Evolutionary conservation across 2,113 vertebrate genomes (phyloP).

Genomic region (Tonatia bakeri): DNA sequence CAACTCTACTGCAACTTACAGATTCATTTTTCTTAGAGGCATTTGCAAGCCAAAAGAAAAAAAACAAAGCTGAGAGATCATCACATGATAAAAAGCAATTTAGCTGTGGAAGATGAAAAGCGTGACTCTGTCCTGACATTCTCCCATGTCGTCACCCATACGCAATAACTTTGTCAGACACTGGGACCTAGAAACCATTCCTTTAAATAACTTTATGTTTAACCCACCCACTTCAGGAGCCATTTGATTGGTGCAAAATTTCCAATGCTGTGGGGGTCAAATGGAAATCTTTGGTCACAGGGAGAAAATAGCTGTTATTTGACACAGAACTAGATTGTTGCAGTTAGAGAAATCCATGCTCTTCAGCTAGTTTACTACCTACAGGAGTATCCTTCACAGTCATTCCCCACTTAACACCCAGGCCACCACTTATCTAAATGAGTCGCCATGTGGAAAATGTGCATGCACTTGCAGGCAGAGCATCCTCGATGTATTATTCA

Average conservation of each 20-base stretch:
- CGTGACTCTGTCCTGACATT: background rate
- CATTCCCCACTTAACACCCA: constrained; percentile 21
- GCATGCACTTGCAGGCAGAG: background rate
- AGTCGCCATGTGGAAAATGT: constrained; percentile 32
- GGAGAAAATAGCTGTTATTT: constrained; percentile 45
- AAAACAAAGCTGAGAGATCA: background rate
- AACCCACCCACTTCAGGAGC: background rate
- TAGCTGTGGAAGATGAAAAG: background rate
- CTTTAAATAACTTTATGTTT: background rate
- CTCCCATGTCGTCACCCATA: background rate
- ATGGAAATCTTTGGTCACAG: background rate
- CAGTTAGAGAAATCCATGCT: background rate
- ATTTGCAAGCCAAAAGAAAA: background rate
- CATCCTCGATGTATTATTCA: constrained; percentile 20
- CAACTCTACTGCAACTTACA: background rate
- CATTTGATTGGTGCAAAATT: background rate
- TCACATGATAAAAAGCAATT: background rate
- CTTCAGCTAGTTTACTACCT: constrained; percentile 24
- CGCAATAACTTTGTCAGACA: background rate
- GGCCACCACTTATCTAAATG: constrained; percentile 32
- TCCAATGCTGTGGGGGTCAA: background rate
- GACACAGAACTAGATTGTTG: background rate
- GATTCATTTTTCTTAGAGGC: background rate
- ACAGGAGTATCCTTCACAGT: background rate
- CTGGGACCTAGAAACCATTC: background rate